A percentile compares a stretch with the other conserved stretches of the same genome.
Evolutionary conservation across 2,797 vertebrate genomes (phyloP).

Genomic region (Micropoecilia bifurca): DNA sequence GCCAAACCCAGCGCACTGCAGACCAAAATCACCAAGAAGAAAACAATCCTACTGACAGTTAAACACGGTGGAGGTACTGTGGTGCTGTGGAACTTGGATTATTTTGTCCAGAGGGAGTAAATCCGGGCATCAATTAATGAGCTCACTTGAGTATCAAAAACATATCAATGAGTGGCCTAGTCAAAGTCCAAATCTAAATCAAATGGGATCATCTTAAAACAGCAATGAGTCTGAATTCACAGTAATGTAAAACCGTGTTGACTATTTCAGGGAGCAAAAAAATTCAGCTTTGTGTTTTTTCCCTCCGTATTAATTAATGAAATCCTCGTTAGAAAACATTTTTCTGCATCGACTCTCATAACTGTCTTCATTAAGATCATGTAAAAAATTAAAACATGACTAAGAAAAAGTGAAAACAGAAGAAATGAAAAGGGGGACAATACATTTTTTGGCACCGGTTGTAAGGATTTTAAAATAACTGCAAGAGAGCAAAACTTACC

Average conservation of each 20-base stretch:
- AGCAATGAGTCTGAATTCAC: neutral
- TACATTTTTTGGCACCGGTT: neutral
- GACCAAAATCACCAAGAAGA: neutral
- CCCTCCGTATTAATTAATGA: neutral
- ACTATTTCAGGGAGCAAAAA: no score
- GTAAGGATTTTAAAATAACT: constrained; percentile 6
- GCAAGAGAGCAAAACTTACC: constrained; percentile 60
- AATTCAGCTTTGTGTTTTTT: neutral
- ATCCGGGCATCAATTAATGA: neutral
- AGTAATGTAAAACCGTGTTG: no score
- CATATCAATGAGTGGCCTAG: neutral
- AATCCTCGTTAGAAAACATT: neutral
- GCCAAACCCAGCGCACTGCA: no score
- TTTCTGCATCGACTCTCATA: neutral
- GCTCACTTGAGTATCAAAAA: neutral
- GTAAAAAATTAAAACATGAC: neutral
- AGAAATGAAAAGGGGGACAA: neutral
- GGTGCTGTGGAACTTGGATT: neutral
- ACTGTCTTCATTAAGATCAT: neutral
- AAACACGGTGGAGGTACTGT: neutral
- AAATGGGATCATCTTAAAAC: neutral
- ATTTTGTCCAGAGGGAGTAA: neutral
- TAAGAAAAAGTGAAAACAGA: neutral
- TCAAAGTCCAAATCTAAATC: neutral
- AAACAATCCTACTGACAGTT: neutral